Evolutionary conservation across 2,797 vertebrate genomes (phyloP).

Genomic region (Picus viridis): DNA sequence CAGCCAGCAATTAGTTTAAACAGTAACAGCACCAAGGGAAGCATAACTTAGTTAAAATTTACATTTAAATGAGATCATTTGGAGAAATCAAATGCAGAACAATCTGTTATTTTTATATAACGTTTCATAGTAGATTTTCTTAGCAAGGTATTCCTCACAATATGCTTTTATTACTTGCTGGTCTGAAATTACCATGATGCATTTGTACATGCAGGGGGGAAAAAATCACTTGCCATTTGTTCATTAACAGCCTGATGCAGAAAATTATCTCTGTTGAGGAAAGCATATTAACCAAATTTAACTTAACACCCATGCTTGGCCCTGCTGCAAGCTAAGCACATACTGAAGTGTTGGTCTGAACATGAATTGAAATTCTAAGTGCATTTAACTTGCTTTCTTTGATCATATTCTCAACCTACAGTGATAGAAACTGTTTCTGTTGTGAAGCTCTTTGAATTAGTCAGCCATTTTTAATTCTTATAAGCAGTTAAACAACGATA

Average conservation of each 20-base stretch:
- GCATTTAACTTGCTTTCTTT: neutral
- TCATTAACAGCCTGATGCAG: slow-evolving; percentile 52
- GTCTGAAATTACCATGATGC: slow-evolving; percentile 22
- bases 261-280: slow-evolving; percentile 47
- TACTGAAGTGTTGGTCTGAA: slow-evolving; percentile 1
- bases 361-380: slow-evolving; percentile 8
- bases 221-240: neutral
- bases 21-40: slow-evolving; percentile 63
- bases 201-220: neutral
- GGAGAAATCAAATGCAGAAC: slow-evolving; percentile 63
- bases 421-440: neutral
- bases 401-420: neutral
- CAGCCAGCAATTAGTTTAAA: slow-evolving; percentile 74
- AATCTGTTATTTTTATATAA: slow-evolving; percentile 70
- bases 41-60: slow-evolving; percentile 73
- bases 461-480: neutral
- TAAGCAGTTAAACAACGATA: neutral
- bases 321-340: neutral
- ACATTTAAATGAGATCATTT: slow-evolving; percentile 76
- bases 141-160: slow-evolving; percentile 51
- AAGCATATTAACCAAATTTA: slow-evolving; percentile 39
- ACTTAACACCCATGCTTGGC: neutral
- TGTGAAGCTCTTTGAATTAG: neutral
- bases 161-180: slow-evolving; percentile 51
- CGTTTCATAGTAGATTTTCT: slow-evolving; percentile 54